These are phyloP conservation scores for Cotesia vestalis DNA, from an alignment of 1,140 invertebrate species.

Conservation along the genomic window DNA sequence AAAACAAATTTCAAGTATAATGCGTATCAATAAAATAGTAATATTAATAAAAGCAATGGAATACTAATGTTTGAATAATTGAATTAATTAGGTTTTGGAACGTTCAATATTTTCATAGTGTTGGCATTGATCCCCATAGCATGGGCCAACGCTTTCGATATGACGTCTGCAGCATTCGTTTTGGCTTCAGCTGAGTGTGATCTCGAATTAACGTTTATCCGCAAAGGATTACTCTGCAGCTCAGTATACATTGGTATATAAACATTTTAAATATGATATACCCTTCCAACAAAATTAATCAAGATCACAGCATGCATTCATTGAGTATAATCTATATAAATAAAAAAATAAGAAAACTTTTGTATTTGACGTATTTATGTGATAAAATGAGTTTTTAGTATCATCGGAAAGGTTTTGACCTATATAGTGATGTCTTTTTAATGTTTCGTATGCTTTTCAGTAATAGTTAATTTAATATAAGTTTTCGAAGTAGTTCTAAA, in stretches of 20 bases:
- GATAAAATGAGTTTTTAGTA: too few relatives aligned
- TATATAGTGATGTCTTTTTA: too few relatives aligned
- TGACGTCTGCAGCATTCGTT: slow-evolving; percentile 58
- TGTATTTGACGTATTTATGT: too few relatives aligned
- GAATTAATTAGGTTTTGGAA: slow-evolving; percentile 55
- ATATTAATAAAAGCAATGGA: too few relatives aligned
- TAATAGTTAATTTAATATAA: too few relatives aligned
- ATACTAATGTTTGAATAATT: neutral
- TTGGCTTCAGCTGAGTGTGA: slow-evolving; percentile 60
- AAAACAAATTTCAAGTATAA: slow-evolving; percentile 16
- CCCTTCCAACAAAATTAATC: neutral
- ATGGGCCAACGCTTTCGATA: slow-evolving; percentile 58
- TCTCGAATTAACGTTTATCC: slow-evolving; percentile 54
- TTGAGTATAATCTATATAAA: too few relatives aligned
- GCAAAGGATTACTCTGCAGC: slow-evolving; percentile 56
- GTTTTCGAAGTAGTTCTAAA: too few relatives aligned
- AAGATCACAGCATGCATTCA: neutral
- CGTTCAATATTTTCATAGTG: slow-evolving; percentile 60
- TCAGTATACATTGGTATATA: slow-evolving; percentile 56
- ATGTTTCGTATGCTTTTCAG: too few relatives aligned
- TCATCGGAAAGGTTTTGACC: too few relatives aligned
- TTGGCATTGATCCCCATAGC: slow-evolving; percentile 55
- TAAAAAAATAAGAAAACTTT: too few relatives aligned
- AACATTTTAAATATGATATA: neutral
- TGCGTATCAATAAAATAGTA: too few relatives aligned